Evolutionary conservation across 2,797 vertebrate genomes (phyloP).

Genomic region (Uromys caudimaculatus): DNA sequence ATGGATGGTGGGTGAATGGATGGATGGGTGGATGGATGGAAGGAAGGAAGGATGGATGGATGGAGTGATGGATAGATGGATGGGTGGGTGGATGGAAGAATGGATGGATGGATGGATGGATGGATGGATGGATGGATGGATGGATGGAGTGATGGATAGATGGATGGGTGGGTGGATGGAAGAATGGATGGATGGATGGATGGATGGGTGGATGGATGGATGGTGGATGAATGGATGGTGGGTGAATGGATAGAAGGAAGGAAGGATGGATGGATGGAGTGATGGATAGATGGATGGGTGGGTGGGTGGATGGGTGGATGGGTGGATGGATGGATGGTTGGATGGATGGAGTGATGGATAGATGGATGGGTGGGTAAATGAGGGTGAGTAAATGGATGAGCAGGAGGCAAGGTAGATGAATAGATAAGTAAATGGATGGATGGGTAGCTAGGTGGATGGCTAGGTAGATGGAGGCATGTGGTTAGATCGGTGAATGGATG

Average conservation of each 20-base stretch:
- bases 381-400: background rate
- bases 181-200: background rate
- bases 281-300: too few species aligned
- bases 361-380: background rate
- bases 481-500: too few species aligned
- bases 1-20: background rate
- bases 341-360: background rate
- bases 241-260: background rate
- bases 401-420: too few species aligned
- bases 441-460: too few species aligned
- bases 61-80: too few species aligned
- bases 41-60: background rate
- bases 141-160: too few species aligned
- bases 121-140: background rate
- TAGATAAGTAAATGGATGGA: fast-evolving
- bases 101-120: too few species aligned
- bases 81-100: background rate
- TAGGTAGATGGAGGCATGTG: background rate
- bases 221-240: background rate
- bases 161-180: background rate
- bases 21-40: too few species aligned
- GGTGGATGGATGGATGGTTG: background rate
- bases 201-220: too few species aligned
- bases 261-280: background rate
- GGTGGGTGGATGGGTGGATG: too few species aligned